phyloP scores from a whole-genome alignment of 2,113 vertebrate species.

The Oncorhynchus keta region DNA sequence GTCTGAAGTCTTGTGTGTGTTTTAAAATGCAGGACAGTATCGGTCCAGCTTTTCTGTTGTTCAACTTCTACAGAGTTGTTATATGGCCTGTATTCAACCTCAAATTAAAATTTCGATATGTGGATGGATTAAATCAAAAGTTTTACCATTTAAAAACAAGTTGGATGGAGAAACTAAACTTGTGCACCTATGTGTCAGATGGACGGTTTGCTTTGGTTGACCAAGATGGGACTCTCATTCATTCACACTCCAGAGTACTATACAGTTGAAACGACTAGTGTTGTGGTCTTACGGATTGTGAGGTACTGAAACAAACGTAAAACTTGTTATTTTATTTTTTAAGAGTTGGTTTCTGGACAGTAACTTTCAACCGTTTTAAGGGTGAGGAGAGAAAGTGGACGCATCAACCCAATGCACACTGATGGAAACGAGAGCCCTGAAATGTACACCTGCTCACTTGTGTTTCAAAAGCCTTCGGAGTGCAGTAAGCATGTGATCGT shows the following conservation, averaged over 20 bases:
- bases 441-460: no score
- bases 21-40: conserved; percentile 3
- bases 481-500: no score
- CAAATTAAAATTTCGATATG: background rate
- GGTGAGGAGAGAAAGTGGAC: no score
- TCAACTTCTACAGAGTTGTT: conserved; percentile 52
- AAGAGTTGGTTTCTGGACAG: no score
- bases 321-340: no score
- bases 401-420: no score
- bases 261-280: background rate
- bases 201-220: conserved; percentile 25
- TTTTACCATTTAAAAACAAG: background rate
- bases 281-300: background rate
- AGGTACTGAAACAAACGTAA: background rate
- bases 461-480: no score
- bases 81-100: conserved; percentile 42
- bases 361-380: no score
- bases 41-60: conserved; percentile 30
- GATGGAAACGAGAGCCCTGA: no score
- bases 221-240: background rate
- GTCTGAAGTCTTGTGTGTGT: background rate
- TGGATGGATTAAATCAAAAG: background rate
- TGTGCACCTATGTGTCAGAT: conserved; percentile 36
- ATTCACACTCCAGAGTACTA: background rate
- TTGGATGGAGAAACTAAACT: background rate